These are phyloP conservation scores for Malacosoma neustria DNA, from an alignment of 2,888 invertebrate species.

Conservation along the genomic window DNA sequence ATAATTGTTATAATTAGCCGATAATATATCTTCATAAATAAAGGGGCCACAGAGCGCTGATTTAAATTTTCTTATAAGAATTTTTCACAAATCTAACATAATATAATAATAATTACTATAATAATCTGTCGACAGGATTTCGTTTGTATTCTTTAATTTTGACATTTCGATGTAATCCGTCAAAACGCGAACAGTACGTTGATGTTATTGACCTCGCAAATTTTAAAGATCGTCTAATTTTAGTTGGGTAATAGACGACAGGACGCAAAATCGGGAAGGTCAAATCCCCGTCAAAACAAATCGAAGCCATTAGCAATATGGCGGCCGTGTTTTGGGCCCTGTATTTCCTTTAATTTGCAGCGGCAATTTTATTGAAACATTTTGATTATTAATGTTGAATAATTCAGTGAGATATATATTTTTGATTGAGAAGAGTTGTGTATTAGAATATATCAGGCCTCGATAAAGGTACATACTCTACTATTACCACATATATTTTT, in stretches of 20 bases:
- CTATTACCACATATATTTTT: no score
- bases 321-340: slow-evolving; percentile 48
- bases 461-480: no score
- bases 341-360: slow-evolving; percentile 1
- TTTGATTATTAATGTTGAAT: no score
- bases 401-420: no score
- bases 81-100: slow-evolving; percentile 11
- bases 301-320: slow-evolving; percentile 65
- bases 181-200: slow-evolving; percentile 21
- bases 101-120: slow-evolving; percentile 12
- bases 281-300: slow-evolving; percentile 71
- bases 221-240: slow-evolving; percentile 29
- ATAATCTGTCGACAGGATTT: slow-evolving; percentile 9
- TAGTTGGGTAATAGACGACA: slow-evolving; percentile 44
- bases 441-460: no score
- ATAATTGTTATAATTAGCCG: no score
- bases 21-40: no score
- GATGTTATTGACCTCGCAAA: background rate
- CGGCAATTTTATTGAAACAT: no score
- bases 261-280: slow-evolving; percentile 67
- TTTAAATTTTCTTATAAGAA: background rate
- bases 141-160: slow-evolving; percentile 20
- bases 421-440: no score
- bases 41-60: no score
- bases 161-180: slow-evolving; percentile 28